A percentile compares a stretch with the other conserved stretches of the same genome.
These are phyloP conservation scores for Pteropus rufus DNA, from an alignment of 2,797 vertebrate species.

Conservation along the genomic window DNA sequence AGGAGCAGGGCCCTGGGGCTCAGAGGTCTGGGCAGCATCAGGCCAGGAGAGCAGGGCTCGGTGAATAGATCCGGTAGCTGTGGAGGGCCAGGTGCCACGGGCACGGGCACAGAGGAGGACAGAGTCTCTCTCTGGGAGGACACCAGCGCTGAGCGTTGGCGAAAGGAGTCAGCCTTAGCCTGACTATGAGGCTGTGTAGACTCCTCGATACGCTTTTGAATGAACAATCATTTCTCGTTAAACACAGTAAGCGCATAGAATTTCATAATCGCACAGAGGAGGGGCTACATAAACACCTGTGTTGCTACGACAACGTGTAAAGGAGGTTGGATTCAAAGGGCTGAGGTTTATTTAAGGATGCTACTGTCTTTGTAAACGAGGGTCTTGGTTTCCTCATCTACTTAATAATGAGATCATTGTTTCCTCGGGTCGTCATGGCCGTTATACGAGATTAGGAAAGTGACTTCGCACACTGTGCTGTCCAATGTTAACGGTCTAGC, in stretches of 20 bases:
- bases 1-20: background rate
- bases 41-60: background rate
- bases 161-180: background rate
- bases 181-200: background rate
- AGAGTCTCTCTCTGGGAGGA: rapidly evolving
- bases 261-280: background rate
- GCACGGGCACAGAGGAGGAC: background rate
- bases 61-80: background rate
- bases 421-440: background rate
- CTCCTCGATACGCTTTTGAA: background rate
- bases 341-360: background rate
- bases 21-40: background rate
- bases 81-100: rapidly evolving
- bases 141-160: background rate
- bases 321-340: background rate
- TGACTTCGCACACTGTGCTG: rapidly evolving
- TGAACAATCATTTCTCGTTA: background rate
- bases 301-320: background rate
- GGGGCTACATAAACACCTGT: background rate
- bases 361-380: too few species aligned
- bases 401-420: background rate
- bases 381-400: background rate
- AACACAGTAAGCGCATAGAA: background rate
- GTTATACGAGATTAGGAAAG: background rate
- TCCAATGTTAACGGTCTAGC: background rate